Percentiles rank a stretch among this genome's conserved stretches.
Evolutionary conservation across 2,888 invertebrate genomes (phyloP).

Genomic region (Kryphioiulus occultus): DNA sequence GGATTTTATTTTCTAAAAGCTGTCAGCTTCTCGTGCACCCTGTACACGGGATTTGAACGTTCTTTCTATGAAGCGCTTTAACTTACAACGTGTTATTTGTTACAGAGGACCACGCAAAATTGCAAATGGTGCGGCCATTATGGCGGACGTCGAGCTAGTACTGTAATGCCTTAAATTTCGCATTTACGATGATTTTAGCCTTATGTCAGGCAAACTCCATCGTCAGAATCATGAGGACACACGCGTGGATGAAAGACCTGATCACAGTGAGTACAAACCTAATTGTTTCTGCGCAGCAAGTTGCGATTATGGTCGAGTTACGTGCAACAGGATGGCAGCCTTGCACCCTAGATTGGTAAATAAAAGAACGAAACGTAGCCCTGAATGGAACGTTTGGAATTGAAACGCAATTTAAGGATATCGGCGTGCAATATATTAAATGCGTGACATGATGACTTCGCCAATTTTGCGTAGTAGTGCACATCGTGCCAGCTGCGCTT

Average conservation of each 20-base stretch:
- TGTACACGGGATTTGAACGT: background rate
- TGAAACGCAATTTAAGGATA: background rate
- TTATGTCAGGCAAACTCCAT: constrained; percentile 40
- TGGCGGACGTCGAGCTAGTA: constrained; percentile 32
- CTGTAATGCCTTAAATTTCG: constrained; percentile 37
- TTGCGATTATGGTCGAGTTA: background rate
- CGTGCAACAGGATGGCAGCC: constrained; percentile 32
- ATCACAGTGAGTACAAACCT: constrained; percentile 8
- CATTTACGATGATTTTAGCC: constrained; percentile 22
- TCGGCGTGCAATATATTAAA: background rate
- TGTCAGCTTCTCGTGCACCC: background rate
- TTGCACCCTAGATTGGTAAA: constrained; percentile 7
- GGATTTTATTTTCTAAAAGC: too few species aligned
- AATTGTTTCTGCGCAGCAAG: background rate
- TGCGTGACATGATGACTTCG: background rate
- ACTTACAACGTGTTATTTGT: background rate
- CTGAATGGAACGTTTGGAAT: background rate
- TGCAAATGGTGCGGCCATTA: constrained; percentile 39
- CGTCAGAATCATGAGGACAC: background rate
- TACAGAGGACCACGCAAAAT: background rate
- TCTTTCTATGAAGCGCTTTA: background rate
- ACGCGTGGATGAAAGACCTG: background rate
- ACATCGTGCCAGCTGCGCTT: background rate
- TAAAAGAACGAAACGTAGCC: constrained; percentile 26
- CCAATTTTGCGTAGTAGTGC: background rate